Percentiles rank a stretch among this genome's conserved stretches.
Evolutionary conservation across 2,113 vertebrate species (phyloP).

Genomic region (Corydoras maculifer): DNA sequence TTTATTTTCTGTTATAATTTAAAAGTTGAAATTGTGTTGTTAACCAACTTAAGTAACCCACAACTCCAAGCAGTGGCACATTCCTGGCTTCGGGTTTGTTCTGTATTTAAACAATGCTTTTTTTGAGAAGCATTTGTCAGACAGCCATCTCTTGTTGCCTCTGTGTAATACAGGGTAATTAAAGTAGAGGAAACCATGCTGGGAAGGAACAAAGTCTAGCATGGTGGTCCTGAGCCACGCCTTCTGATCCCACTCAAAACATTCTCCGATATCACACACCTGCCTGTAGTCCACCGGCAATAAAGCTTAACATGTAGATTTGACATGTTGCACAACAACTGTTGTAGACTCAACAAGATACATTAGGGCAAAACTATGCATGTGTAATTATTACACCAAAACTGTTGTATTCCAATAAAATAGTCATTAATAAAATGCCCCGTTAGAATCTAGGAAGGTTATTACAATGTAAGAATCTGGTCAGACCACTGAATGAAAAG

Average conservation of each 20-base stretch:
- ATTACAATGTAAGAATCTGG: no score
- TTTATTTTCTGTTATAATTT: no score
- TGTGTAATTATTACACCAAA: no score
- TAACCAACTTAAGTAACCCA: constrained; percentile 12
- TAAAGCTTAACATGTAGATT: no score
- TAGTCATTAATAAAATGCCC: no score
- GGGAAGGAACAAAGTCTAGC: constrained; percentile 39
- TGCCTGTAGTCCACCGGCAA: constrained; percentile 15
- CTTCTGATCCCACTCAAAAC: constrained; percentile 27
- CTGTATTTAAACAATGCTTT: constrained; percentile 34
- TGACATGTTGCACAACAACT: no score
- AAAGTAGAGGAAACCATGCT: constrained; percentile 34
- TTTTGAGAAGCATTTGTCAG: constrained; percentile 21
- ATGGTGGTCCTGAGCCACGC: constrained; percentile 38
- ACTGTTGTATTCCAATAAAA: no score
- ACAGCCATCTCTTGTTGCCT: constrained; percentile 27
- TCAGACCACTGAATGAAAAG: no score
- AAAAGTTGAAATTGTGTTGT: no score
- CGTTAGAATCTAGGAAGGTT: no score
- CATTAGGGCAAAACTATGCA: no score
- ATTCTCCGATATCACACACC: constrained; percentile 23
- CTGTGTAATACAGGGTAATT: constrained; percentile 34
- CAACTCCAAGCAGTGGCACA: constrained; percentile 13
- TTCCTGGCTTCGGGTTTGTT: constrained; percentile 8
- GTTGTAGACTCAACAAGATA: no score